Evolutionary conservation across 2,113 vertebrate species (phyloP), one percentile per base, ranked within the genome.

Genomic region (Myotis lucifugus): DNA sequence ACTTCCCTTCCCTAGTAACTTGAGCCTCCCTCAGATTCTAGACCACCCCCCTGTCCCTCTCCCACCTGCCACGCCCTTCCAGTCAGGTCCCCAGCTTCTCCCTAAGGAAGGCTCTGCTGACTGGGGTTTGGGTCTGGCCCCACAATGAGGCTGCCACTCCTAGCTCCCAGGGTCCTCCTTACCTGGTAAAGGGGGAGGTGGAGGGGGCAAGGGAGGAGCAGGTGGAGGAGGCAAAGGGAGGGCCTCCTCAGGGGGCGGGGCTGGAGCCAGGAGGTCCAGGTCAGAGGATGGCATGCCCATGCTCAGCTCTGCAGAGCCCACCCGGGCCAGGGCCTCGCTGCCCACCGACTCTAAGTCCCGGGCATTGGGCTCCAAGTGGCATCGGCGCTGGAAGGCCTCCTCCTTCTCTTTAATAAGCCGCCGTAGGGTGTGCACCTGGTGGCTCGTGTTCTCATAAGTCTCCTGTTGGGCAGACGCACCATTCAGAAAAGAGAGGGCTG

Each of bases 341-440:
- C 98, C 98, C 19, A 98, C 95, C 2, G 98, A 94, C 1, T 99
- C 98, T 4, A 99, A 97, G 61, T 98, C 98, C 94, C 98, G 97
- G 4, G 99, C 97, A 10, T 98, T 98, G 66, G 98, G 99, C 96
- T 99, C 99, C 0, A 99, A 97, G 95, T 98, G 98, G 95, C 98
- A 98, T 92, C 98, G 98, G 59, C 98, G 98, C 97, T 99, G 99
- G 96, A 99, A 99, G 54, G 99, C 99, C 0, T 99, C 99, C 8
- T 99, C 99, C 97, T 99, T 99, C 98, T 99, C 99, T 96, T 99
- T 99, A 96, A 99, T 99, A 97, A 99, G 98, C 96, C 99, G 98
- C 94, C 99, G 98, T 95, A 99, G 98, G 1, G 99, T 99, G 98
- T 98, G 99, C 61, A 99, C 99, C 96, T 99, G 99, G 95, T 99